A percentile compares a stretch with the other conserved stretches of the same genome.
These are phyloP conservation scores for Choreutis nemorana DNA, from an alignment of 2,888 invertebrate genomes.

Conservation along the genomic window DNA sequence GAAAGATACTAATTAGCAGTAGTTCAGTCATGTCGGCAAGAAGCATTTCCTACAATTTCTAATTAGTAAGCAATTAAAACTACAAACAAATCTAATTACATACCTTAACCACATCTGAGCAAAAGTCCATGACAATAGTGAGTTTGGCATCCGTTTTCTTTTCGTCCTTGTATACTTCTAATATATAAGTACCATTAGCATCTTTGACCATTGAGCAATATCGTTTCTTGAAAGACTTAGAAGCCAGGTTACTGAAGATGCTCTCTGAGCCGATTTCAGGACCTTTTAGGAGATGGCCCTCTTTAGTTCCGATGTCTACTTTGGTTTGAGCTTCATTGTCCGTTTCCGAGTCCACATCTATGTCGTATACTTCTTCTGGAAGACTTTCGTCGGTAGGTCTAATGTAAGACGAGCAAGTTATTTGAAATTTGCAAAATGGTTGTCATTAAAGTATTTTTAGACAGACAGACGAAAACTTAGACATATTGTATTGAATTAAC, in stretches of 20 bases:
- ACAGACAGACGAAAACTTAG: no score
- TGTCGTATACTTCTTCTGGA: constrained; percentile 86
- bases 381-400: constrained; percentile 45
- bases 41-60: no score
- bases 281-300: constrained; percentile 90
- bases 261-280: constrained; percentile 90
- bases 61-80: constrained; percentile 1
- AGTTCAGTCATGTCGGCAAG: no score
- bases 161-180: constrained; percentile 94
- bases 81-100: no score
- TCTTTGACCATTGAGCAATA: constrained; percentile 91
- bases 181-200: constrained; percentile 89
- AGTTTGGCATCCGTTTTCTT: constrained; percentile 90
- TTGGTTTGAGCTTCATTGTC: constrained; percentile 77
- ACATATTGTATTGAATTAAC: no score
- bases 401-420: no score
- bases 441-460: no score
- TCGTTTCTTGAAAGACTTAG: constrained; percentile 89
- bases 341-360: constrained; percentile 86
- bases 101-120: constrained; percentile 86
- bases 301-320: constrained; percentile 83
- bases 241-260: constrained; percentile 90
- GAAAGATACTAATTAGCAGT: no score
- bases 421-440: no score
- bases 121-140: constrained; percentile 93